phyloP scores from a whole-genome alignment of 2,797 vertebrate species.

The Phylloscopus collybita region DNA sequence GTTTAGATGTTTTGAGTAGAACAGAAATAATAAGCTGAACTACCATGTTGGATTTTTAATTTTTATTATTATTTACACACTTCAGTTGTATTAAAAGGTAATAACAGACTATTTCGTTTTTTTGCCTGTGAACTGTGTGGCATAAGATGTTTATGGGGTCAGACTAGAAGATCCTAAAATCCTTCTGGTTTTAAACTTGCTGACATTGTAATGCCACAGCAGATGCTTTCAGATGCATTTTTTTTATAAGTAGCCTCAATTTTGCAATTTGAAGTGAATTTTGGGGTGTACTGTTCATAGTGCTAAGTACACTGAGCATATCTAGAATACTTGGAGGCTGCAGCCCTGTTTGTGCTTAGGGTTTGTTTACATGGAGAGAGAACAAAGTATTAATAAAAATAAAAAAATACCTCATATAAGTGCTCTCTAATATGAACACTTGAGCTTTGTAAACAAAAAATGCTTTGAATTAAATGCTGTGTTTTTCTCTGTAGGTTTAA shows the following conservation, averaged over 20 bases:
- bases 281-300: background rate
- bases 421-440: background rate
- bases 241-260: background rate
- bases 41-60: background rate
- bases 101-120: accelerated
- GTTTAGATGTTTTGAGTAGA: background rate
- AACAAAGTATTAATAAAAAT: background rate
- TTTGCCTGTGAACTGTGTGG: background rate
- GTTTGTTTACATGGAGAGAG: background rate
- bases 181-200: background rate
- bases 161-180: background rate
- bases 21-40: background rate
- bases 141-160: background rate
- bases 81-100: background rate
- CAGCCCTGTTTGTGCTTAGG: background rate
- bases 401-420: background rate
- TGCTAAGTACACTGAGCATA: background rate
- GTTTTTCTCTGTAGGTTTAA: constrained; percentile 60
- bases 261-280: background rate
- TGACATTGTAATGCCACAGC: background rate
- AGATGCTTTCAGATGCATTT: background rate
- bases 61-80: background rate
- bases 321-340: background rate
- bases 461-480: background rate
- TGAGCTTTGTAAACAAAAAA: background rate